Evolutionary conservation across 2,888 invertebrate species (phyloP), one percentile per base, ranked within the genome.

Genomic region (Rhabditoides inermis): DNA sequence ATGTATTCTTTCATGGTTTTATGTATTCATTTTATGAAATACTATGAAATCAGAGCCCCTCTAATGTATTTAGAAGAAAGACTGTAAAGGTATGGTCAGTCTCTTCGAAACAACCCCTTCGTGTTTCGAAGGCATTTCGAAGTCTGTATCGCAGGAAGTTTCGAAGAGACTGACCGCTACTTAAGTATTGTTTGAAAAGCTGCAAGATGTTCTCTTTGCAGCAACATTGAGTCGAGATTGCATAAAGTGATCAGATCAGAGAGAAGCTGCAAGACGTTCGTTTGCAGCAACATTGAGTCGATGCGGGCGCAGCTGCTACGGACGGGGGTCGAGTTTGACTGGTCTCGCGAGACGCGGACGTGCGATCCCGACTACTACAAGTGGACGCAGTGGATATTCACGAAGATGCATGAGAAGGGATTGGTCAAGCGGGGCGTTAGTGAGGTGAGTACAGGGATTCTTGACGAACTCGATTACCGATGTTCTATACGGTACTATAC

Each of bases 351-450:
- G 32, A 26, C 46, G 18, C 28, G 41, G 10, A 52, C 52, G 25
- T 90, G 88, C 78, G 84, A 87, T 78, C 85, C 88, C 12, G 77
- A 82, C 6, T 98, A 94, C 78, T 98, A 92, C 76, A 76, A 70
- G 51, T 98, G 95, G 94, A 98, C 95, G 0, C 98, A 98, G 78
- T 85, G 85, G 76, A 82, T 99, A 52, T 98, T 99, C 79, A 78
- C 94, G 15, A 85, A 88, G 80, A 79, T 99, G 67, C 87, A 83
- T 78, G 84, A 90, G 70, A 83, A 84, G 46, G 89, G 87, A 3
- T 81, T 98, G 45, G 86, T 85, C 1, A 92, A 92, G 78, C 51
- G 71, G 22, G 58, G 59, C 5, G 52, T 87, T 85, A 86, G 88
- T 15, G 69, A 71, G 44, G 71, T 70, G 7, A 28, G 37, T 36